Conservation (phyloP, 2,113 vertebrate species). For the Bufo bufo region DNA sequence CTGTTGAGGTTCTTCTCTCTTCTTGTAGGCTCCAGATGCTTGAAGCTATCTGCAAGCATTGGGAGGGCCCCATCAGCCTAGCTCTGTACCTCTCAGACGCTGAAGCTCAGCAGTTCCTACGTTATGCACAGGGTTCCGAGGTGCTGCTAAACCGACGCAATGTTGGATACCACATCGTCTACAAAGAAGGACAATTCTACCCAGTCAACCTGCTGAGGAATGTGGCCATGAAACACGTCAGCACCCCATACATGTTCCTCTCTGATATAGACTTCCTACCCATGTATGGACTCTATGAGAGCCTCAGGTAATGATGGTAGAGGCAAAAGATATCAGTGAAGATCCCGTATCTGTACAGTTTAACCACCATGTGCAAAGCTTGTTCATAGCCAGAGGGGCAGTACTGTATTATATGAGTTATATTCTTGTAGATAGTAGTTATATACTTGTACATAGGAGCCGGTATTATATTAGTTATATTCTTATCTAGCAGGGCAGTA, state of each 20-base stretch:
- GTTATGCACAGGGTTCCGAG: slow-evolving; percentile 97
- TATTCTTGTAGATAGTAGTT: not conserved
- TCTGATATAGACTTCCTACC: slow-evolving; percentile 99
- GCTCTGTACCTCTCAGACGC: slow-evolving; percentile 96
- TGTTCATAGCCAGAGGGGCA: no score
- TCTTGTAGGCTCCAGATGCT: slow-evolving; percentile 93
- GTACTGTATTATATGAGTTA: no score
- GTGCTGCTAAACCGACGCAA: slow-evolving; percentile 94
- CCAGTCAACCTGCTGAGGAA: slow-evolving; percentile 96
- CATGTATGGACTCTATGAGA: slow-evolving; percentile 99
- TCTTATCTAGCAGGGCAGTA: not conserved
- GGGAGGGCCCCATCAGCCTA: slow-evolving; percentile 97
- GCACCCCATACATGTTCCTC: slow-evolving; percentile 96
- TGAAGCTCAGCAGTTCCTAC: slow-evolving; percentile 96
- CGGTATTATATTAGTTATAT: not conserved
- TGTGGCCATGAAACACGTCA: slow-evolving; percentile 95
- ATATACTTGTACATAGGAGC: not conserved
- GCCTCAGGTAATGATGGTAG: slow-evolving; percentile 84
- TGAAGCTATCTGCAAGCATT: slow-evolving; percentile 98
- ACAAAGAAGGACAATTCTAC: slow-evolving; percentile 99
- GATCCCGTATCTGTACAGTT: no score
- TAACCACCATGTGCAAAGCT: not conserved
- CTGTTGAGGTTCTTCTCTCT: slow-evolving; percentile 44
- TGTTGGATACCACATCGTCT: slow-evolving; percentile 96
- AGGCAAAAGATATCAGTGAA: no score